Conservation (phyloP, 37 sponge, comb jelly and placozoan species). For the Oopsacas minuta region DNA sequence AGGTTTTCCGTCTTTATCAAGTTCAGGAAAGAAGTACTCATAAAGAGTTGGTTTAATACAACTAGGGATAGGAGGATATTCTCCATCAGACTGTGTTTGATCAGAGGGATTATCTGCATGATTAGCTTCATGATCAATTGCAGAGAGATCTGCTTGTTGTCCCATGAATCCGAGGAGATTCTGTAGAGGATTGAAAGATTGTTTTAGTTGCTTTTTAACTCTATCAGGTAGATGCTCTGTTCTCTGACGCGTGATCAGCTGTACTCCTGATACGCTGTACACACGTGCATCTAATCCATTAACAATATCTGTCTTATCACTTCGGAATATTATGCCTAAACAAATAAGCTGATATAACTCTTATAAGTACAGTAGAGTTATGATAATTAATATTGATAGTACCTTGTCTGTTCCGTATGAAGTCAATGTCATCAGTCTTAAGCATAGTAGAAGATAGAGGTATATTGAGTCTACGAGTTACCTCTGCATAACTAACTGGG, state of each 20-base stretch:
- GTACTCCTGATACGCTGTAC: constrained; percentile 58
- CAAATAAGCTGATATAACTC: neutral
- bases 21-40: neutral
- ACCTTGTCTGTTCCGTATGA: constrained; percentile 34
- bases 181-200: constrained; percentile 15
- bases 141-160: constrained; percentile 1
- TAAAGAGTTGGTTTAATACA: neutral
- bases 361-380: neutral
- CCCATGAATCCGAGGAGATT: constrained; percentile 23
- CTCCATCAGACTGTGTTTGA: neutral
- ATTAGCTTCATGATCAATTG: neutral
- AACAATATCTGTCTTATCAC: constrained; percentile 57
- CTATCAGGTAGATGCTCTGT: constrained; percentile 80
- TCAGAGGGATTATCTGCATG: neutral
- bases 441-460: constrained; percentile 61
- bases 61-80: neutral
- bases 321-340: constrained; percentile 37
- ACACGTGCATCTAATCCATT: constrained; percentile 57
- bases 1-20: neutral
- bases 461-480: constrained; percentile 37
- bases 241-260: constrained; percentile 68
- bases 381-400: neutral
- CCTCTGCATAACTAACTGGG: constrained; percentile 28
- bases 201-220: constrained; percentile 46
- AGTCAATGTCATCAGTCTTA: constrained; percentile 42